phyloP scores from a whole-genome alignment of 2,888 invertebrate genomes.

The Holacanthella duospinosa region DNA sequence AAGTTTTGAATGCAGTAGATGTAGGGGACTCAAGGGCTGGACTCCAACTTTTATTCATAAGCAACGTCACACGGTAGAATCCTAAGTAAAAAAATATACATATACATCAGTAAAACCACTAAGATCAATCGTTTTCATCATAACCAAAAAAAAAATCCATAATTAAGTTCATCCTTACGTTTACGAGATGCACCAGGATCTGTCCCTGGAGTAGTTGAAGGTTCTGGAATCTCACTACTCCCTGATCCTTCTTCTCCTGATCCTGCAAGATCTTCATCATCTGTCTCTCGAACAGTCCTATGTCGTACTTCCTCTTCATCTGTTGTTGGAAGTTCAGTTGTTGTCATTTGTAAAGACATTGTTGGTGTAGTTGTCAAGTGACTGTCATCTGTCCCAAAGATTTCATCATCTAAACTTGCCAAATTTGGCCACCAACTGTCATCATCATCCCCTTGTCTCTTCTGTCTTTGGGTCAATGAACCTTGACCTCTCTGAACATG shows the following conservation, averaged over 20 bases:
- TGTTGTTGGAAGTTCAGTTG: background rate
- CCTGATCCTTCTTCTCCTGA: background rate
- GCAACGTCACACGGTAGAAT: slow-evolving; percentile 29
- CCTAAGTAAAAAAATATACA: slow-evolving; percentile 7
- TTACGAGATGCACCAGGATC: too few relatives aligned
- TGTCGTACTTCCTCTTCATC: background rate
- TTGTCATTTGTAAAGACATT: background rate
- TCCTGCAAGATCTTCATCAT: background rate
- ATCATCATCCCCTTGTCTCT: background rate
- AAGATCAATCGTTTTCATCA: background rate
- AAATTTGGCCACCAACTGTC: too few relatives aligned
- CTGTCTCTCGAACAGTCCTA: background rate
- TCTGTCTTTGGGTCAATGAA: background rate
- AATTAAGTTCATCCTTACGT: too few relatives aligned
- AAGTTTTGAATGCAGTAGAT: slow-evolving; percentile 20
- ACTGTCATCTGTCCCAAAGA: background rate
- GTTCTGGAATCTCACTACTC: background rate
- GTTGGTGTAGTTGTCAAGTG: background rate
- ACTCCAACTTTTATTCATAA: slow-evolving; percentile 34
- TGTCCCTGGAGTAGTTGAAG: background rate
- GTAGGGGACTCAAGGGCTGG: slow-evolving; percentile 23
- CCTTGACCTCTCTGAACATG: too few relatives aligned
- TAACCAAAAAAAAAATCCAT: background rate
- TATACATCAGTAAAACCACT: too few relatives aligned
- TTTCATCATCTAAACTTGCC: background rate